phyloP scores from a whole-genome alignment of 2,113 vertebrate species.

The Pyxicephalus adspersus region DNA sequence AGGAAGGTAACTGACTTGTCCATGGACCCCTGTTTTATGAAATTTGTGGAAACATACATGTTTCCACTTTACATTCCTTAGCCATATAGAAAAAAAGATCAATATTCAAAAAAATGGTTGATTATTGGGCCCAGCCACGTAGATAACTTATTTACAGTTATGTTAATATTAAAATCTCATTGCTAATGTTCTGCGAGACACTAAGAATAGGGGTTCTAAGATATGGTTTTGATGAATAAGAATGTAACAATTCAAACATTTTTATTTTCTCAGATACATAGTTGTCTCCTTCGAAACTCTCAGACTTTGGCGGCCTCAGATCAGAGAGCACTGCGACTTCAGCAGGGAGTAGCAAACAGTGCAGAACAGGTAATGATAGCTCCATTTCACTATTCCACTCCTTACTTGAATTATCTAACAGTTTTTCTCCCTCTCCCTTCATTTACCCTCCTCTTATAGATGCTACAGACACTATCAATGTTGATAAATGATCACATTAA shows the following conservation, averaged over 20 bases:
- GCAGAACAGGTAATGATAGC: conserved; percentile 79
- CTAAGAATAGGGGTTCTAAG: no score
- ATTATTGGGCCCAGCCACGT: no score
- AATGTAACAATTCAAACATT: neutral
- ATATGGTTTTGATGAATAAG: no score
- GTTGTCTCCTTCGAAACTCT: conserved; percentile 87
- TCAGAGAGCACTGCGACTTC: conserved; percentile 87
- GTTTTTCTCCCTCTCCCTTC: neutral
- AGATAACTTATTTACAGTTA: no score
- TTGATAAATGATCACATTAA: conserved; percentile 85
- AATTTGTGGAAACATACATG: no score
- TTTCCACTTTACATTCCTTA: no score
- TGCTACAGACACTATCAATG: conserved; percentile 87
- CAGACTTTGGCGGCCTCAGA: conserved; percentile 87
- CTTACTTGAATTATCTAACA: neutral
- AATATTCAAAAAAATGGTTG: no score
- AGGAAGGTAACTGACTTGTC: conserved; percentile 75
- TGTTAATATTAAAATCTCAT: no score
- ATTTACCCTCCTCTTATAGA: conserved; percentile 56
- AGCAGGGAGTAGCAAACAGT: conserved; percentile 89
- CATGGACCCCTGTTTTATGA: no score
- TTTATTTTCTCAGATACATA: conserved; percentile 79
- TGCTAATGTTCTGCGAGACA: no score
- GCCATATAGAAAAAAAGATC: no score
- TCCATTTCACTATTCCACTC: conserved; percentile 33